phyloP scores from a whole-genome alignment of 2,113 vertebrate species.

The human region DNA sequence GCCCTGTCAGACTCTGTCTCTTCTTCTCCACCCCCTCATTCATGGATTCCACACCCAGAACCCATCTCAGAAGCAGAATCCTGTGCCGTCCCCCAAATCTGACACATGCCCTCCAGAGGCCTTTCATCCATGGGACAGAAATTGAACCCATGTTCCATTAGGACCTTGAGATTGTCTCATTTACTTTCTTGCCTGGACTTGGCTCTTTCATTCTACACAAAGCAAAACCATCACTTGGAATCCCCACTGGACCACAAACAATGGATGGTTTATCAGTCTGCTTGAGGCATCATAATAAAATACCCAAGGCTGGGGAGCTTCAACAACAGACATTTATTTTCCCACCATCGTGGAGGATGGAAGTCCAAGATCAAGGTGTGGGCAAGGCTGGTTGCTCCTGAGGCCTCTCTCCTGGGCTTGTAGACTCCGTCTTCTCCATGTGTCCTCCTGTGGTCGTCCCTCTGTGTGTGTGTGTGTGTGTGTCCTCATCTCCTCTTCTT shows the following conservation, averaged over 20 bases:
- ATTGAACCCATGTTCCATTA: fast-evolving
- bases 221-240: background rate
- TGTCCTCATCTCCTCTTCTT: background rate
- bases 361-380: background rate
- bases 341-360: background rate
- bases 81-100: background rate
- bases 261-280: fast-evolving
- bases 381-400: background rate
- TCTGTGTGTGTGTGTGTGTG: background rate
- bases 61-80: background rate
- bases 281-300: background rate
- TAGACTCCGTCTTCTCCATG: background rate
- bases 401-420: background rate
- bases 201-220: background rate
- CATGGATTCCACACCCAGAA: background rate
- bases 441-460: background rate
- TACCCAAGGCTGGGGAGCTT: background rate
- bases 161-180: background rate
- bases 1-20: no score
- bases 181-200: fast-evolving
- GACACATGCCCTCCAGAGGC: fast-evolving
- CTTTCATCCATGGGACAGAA: background rate
- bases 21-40: background rate
- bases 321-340: background rate
- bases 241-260: no score